These are phyloP conservation scores for Intoshia linei DNA, from an alignment of 1,140 invertebrate species.

Conservation along the genomic window DNA sequence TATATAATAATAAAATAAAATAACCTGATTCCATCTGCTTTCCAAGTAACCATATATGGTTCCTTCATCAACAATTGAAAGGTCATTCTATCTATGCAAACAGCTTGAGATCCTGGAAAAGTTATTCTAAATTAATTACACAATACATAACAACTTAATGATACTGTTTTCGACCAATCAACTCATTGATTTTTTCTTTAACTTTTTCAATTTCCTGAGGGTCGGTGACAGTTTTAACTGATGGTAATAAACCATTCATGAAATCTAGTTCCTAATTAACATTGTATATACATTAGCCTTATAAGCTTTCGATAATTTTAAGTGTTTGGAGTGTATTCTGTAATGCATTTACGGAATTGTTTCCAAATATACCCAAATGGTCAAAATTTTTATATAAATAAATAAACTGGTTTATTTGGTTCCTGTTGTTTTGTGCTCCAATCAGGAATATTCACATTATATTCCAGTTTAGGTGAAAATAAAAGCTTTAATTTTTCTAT, in stretches of 20 bases:
- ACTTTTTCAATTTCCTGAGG: slow-evolving; percentile 32
- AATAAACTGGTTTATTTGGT: too few species aligned
- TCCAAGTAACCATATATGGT: slow-evolving; percentile 83
- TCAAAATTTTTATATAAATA: too few species aligned
- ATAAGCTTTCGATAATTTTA: too few species aligned
- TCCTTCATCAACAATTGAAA: slow-evolving; percentile 38
- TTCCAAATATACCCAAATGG: too few species aligned
- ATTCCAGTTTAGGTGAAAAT: too few species aligned
- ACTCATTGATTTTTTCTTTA: slow-evolving; percentile 26
- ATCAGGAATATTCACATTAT: too few species aligned
- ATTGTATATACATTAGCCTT: slow-evolving; percentile 8
- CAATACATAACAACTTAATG: background rate
- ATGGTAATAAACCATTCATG: slow-evolving; percentile 19
- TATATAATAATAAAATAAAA: slow-evolving; percentile 2
- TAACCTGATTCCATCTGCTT: slow-evolving; percentile 72
- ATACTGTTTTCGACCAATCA: background rate
- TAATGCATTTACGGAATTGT: too few species aligned
- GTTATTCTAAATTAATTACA: slow-evolving; percentile 26
- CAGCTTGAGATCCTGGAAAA: slow-evolving; percentile 77
- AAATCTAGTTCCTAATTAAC: slow-evolving; percentile 16
- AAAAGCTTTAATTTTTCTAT: slow-evolving; percentile 28
- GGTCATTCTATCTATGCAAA: slow-evolving; percentile 64
- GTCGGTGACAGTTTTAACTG: slow-evolving; percentile 14
- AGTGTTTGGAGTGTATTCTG: too few species aligned
- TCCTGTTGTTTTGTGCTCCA: too few species aligned